These are phyloP conservation scores for Pipistrellus pygmaeus DNA, from an alignment of 2,797 vertebrate species.

Conservation along the genomic window DNA sequence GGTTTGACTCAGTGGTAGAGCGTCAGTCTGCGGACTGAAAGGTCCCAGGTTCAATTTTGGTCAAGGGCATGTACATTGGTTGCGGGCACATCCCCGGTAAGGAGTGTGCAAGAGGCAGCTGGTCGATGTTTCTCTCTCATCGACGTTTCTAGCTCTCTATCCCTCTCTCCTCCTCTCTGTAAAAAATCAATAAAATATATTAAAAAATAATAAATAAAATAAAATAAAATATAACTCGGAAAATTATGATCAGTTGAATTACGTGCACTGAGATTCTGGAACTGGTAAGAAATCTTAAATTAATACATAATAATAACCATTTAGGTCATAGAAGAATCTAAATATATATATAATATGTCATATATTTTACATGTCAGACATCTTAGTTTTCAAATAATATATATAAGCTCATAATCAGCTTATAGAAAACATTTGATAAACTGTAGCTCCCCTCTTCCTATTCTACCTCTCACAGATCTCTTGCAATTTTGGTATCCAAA, in stretches of 20 bases:
- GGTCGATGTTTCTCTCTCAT: no score
- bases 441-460: not conserved
- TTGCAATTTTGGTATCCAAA: constrained; percentile 27
- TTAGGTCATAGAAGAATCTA: not conserved
- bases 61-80: no score
- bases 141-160: no score
- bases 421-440: not conserved
- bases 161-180: no score
- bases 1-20: no score
- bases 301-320: not conserved
- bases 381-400: not conserved
- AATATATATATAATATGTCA: not conserved
- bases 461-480: not conserved
- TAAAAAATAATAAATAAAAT: not conserved
- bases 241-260: not conserved
- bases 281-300: not conserved
- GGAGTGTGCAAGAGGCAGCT: no score
- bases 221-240: not conserved
- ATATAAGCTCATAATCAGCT: not conserved
- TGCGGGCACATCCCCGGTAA: no score
- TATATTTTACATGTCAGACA: not conserved
- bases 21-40: no score
- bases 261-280: constrained; percentile 1
- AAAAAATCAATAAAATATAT: no score
- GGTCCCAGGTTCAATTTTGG: no score